A percentile compares a stretch with the other conserved stretches of the same genome.
Evolutionary conservation across 64 coral and sea anemone species (phyloP).

Genomic region (Pachyseris speciosa): DNA sequence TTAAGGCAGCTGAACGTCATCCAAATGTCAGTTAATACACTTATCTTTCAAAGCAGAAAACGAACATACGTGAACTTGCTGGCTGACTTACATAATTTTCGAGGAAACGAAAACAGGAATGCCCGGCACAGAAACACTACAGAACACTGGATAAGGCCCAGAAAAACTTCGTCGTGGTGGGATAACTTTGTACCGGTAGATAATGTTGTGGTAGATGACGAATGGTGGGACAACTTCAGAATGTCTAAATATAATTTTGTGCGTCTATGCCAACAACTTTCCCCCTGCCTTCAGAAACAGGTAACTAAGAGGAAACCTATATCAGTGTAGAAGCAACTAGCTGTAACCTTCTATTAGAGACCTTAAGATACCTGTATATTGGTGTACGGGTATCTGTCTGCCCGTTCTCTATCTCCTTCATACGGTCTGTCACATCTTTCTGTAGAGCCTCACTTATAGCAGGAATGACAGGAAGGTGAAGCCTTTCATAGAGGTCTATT

Average conservation of each 20-base stretch:
- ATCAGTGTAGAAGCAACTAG: slow-evolving; percentile 59
- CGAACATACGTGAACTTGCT: too few species aligned
- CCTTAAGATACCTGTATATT: slow-evolving; percentile 5
- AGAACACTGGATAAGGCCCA: slow-evolving; percentile 13
- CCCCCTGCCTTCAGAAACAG: slow-evolving; percentile 29
- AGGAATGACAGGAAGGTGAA: too few species aligned
- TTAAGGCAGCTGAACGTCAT: too few species aligned
- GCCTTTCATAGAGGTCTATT: too few species aligned
- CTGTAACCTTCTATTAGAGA: slow-evolving; percentile 51
- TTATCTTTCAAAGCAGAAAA: too few species aligned
- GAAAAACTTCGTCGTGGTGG: slow-evolving; percentile 43
- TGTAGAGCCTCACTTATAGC: too few species aligned
- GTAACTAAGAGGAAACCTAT: slow-evolving; percentile 33
- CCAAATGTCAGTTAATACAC: too few species aligned
- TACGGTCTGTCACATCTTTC: too few species aligned
- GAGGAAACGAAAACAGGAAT: too few species aligned
- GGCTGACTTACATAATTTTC: too few species aligned
- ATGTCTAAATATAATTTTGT: slow-evolving; percentile 37
- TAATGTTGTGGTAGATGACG: background rate
- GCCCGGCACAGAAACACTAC: background rate
- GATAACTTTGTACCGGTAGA: slow-evolving; percentile 52
- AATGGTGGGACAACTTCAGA: slow-evolving; percentile 55
- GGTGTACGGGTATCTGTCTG: slow-evolving; percentile 30
- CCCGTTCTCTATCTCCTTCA: too few species aligned
- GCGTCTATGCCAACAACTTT: slow-evolving; percentile 32